Evolutionary conservation across 2,888 invertebrate genomes (phyloP).

Genomic region (Linnaemya tessellans): DNA sequence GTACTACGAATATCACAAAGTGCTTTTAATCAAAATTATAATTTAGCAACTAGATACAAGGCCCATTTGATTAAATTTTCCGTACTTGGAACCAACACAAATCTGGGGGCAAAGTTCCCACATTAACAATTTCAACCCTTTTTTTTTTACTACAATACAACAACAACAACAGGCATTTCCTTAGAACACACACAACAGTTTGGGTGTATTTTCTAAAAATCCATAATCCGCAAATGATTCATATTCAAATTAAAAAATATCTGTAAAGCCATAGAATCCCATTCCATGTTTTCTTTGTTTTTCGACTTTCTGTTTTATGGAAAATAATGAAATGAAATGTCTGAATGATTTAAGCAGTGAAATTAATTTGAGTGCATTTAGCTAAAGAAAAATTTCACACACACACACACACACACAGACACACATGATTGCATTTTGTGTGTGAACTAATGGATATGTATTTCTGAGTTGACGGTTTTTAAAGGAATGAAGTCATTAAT

Average conservation of each 20-base stretch:
- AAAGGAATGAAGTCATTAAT: constrained; percentile 12
- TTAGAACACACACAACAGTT: background rate
- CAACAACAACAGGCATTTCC: background rate
- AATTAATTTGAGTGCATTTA: constrained; percentile 19
- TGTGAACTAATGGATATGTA: constrained; percentile 17
- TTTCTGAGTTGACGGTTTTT: background rate
- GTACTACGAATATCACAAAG: no score
- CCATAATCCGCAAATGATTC: constrained; percentile 10
- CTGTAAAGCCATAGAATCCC: background rate
- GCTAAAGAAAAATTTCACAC: constrained; percentile 25
- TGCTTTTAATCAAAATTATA: no score
- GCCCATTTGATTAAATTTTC: no score
- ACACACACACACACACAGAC: background rate
- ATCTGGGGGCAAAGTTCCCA: background rate
- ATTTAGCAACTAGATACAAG: no score
- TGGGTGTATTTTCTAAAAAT: constrained; percentile 24
- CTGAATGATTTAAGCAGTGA: constrained; percentile 29
- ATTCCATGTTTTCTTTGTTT: background rate
- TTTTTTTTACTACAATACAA: background rate
- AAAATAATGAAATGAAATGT: constrained; percentile 16
- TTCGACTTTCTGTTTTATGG: constrained; percentile 7
- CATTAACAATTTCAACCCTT: no score
- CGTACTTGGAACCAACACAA: no score
- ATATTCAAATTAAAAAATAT: constrained; percentile 16
- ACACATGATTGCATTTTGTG: background rate